These are phyloP conservation scores for Drosophila prolongata DNA, from an alignment of 2,888 invertebrate genomes.

Conservation along the genomic window DNA sequence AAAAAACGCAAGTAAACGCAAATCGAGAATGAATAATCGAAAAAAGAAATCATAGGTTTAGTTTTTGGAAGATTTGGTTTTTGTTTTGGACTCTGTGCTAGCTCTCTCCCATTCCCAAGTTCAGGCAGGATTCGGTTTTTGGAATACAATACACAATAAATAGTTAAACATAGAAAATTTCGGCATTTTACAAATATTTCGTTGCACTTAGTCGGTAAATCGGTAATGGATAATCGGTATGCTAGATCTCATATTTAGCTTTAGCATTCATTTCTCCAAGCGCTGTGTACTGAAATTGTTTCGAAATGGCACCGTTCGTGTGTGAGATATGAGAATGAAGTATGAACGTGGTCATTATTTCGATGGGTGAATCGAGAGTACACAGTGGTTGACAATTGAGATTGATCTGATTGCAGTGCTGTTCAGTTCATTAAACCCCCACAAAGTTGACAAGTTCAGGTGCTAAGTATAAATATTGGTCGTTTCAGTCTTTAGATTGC, in stretches of 20 bases:
- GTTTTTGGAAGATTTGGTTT: slow-evolving; percentile 27
- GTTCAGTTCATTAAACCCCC: background rate
- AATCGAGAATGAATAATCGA: slow-evolving; percentile 49
- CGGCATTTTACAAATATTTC: slow-evolving; percentile 46
- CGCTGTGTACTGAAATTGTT: slow-evolving; percentile 54
- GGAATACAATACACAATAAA: slow-evolving; percentile 69
- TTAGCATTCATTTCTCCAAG: slow-evolving; percentile 77
- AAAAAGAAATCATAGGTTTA: slow-evolving; percentile 34
- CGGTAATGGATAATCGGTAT: slow-evolving; percentile 53
- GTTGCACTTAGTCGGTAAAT: slow-evolving; percentile 53
- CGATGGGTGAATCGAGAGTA: slow-evolving; percentile 12
- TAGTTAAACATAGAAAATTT: slow-evolving; percentile 48
- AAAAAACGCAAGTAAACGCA: slow-evolving; percentile 36
- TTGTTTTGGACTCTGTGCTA: slow-evolving; percentile 82
- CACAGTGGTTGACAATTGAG: slow-evolving; percentile 2
- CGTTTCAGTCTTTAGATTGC: no score
- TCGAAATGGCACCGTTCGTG: slow-evolving; percentile 35
- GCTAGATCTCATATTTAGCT: slow-evolving; percentile 61
- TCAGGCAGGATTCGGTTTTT: slow-evolving; percentile 81
- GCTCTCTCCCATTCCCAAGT: slow-evolving; percentile 85
- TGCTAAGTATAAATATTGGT: no score
- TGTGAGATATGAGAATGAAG: slow-evolving; percentile 24
- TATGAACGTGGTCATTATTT: slow-evolving; percentile 22
- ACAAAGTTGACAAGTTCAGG: no score
- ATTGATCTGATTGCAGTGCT: slow-evolving; percentile 31